Evolutionary conservation across 1,140 invertebrate genomes (phyloP).

Genomic region (Lepidurus couesii): DNA sequence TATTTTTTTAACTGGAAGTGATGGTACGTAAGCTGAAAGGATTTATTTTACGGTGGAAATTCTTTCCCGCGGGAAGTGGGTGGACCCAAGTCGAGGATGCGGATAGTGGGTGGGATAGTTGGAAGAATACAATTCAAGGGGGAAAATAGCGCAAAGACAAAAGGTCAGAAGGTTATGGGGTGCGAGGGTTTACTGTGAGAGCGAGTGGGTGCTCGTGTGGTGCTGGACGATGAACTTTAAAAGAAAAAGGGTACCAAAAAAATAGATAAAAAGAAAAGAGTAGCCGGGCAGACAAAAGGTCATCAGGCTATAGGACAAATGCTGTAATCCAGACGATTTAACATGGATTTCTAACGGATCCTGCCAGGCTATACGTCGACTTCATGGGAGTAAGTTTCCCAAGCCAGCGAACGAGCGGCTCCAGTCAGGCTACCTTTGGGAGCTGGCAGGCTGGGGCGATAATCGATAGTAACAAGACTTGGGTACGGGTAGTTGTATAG

Average conservation of each 20-base stretch:
- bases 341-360: background rate
- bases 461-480: conserved; percentile 10
- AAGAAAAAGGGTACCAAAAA: background rate
- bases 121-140: no score
- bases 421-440: background rate
- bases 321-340: conserved; percentile 1
- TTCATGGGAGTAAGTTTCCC: background rate
- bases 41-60: no score
- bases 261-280: no score
- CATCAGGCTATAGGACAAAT: background rate
- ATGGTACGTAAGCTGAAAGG: no score
- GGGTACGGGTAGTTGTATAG: background rate
- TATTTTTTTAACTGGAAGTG: no score
- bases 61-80: no score
- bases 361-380: background rate
- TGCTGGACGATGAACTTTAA: background rate
- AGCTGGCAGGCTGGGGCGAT: background rate
- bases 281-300: background rate
- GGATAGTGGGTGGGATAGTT: no score
- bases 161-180: no score
- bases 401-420: background rate
- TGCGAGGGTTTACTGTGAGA: no score
- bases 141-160: no score
- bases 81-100: no score
- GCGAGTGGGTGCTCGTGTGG: no score